Conservation (phyloP, 2,113 vertebrate species). For the Erythrolamprus reginae region DNA sequence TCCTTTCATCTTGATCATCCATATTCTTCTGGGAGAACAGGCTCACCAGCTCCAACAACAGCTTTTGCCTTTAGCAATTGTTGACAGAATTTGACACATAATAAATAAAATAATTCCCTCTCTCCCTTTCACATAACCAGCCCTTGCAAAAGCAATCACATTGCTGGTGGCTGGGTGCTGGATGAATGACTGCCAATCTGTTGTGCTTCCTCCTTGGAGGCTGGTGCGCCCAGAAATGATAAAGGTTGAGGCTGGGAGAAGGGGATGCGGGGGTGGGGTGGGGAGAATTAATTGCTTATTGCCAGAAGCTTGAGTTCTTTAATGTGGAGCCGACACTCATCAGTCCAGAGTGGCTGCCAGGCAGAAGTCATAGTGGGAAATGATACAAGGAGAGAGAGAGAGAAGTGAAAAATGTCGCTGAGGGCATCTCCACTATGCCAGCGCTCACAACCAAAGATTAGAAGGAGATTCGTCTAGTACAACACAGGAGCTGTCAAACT, state of each 20-base stretch:
- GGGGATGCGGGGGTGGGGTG: not conserved
- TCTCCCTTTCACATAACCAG: not conserved
- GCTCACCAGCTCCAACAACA: not conserved
- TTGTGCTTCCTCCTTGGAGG: not conserved
- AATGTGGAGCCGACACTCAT: not conserved
- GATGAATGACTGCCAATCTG: constrained; percentile 3
- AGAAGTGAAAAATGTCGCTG: constrained; percentile 15
- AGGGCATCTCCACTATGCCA: not conserved
- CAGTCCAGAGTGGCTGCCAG: constrained; percentile 1
- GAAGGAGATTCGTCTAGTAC: not conserved
- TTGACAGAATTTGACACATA: not conserved
- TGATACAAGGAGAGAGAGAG: not conserved
- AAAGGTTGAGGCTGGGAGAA: not conserved
- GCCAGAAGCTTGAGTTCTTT: constrained; percentile 12
- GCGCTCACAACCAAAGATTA: not conserved
- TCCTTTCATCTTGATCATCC: not conserved
- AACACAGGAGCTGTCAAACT: accelerated
- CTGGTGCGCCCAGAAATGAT: not conserved
- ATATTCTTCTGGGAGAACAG: not conserved
- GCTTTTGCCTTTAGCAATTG: not conserved
- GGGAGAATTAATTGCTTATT: constrained; percentile 2
- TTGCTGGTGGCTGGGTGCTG: not conserved
- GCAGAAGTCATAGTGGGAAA: constrained; percentile 10
- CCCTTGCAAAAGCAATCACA: not conserved
- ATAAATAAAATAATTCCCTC: not conserved